Evolutionary conservation across 2,113 vertebrate species (phyloP).

Genomic region (Tyrannus savana): DNA sequence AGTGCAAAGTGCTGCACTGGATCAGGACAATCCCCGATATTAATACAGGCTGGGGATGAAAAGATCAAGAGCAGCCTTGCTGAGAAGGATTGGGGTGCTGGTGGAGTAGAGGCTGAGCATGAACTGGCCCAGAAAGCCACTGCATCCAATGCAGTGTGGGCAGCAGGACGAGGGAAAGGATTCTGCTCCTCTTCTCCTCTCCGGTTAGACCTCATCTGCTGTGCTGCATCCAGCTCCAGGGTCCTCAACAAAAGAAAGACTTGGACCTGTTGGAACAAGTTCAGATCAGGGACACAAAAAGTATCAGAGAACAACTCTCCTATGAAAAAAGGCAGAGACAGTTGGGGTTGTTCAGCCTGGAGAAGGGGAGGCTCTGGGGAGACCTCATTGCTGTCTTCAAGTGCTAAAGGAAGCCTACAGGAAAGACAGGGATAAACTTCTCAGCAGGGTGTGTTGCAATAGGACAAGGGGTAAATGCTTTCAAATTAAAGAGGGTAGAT

Average conservation of each 20-base stretch:
- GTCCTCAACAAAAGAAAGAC: not conserved
- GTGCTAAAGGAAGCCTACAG: not conserved
- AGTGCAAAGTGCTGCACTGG: not conserved
- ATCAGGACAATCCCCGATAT: rapidly evolving
- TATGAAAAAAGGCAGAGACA: not conserved
- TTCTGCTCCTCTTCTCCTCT: not conserved
- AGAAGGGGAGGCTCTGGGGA: not conserved
- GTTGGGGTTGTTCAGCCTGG: not conserved
- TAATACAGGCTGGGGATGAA: not conserved
- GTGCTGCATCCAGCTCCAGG: not conserved
- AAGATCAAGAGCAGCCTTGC: not conserved
- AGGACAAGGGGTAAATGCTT: not conserved
- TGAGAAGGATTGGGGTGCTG: not conserved
- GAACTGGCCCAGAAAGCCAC: not conserved
- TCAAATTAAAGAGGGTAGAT: not conserved
- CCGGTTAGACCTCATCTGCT: not conserved
- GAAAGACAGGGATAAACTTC: not conserved
- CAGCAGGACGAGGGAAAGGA: not conserved
- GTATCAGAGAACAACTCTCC: not conserved
- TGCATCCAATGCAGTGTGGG: rapidly evolving
- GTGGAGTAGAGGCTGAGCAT: not conserved
- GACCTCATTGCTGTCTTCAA: not conserved
- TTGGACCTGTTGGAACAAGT: not conserved
- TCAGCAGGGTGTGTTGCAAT: too few species aligned
- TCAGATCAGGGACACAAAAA: not conserved